Evolutionary conservation across 2,113 vertebrate species (phyloP).

Genomic region (Numenius arquata): DNA sequence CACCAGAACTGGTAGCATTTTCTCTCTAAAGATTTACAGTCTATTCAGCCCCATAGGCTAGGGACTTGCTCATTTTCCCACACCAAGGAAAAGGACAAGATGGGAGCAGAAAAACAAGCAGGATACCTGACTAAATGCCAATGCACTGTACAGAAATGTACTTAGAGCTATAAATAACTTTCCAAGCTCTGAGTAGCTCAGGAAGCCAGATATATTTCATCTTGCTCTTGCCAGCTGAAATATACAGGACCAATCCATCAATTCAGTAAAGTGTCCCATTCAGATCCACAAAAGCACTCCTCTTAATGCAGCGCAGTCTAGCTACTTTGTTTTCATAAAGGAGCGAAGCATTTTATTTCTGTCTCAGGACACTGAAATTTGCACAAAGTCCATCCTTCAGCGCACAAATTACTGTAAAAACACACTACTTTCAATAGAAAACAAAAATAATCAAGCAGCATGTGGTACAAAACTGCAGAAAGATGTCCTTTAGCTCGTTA

Average conservation of each 20-base stretch:
- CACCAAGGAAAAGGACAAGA: neutral
- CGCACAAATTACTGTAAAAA: neutral
- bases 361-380: neutral
- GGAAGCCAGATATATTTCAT: neutral
- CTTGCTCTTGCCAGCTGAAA: neutral
- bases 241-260: neutral
- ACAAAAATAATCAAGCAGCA: neutral
- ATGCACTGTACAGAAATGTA: neutral
- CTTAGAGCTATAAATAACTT: neutral
- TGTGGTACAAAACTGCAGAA: neutral
- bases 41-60: neutral
- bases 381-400: neutral
- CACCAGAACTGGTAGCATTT: neutral
- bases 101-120: neutral
- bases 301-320: neutral
- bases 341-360: neutral
- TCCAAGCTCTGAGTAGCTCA: neutral
- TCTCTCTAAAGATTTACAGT: neutral
- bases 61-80: neutral
- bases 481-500: neutral
- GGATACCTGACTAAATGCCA: neutral
- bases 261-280: neutral
- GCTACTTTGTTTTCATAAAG: neutral
- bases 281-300: neutral
- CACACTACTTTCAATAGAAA: neutral